Conservation (phyloP, 2,797 vertebrate species). For the Dendrocincla fuliginosa region DNA sequence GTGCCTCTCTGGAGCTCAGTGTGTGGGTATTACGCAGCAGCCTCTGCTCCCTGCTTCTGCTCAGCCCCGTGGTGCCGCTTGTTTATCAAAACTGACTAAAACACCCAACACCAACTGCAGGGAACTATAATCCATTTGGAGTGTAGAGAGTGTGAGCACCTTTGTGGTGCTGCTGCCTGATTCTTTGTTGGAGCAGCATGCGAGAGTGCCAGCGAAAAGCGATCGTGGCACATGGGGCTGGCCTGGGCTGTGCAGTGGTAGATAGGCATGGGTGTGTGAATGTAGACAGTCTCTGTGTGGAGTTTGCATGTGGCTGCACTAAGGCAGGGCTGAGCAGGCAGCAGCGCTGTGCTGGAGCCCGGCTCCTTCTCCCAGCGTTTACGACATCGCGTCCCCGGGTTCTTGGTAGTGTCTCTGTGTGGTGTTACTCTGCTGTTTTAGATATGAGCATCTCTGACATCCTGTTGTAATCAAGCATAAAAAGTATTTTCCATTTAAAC, state of each 20-base stretch:
- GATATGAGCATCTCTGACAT: background rate
- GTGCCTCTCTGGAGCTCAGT: background rate
- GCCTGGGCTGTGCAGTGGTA: background rate
- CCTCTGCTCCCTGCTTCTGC: background rate
- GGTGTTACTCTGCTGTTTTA: background rate
- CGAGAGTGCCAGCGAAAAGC: accelerated
- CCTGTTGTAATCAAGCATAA: background rate
- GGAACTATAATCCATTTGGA: background rate
- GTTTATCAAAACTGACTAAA: background rate
- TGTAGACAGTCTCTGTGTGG: background rate
- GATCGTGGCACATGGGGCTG: accelerated
- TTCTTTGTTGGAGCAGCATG: no score
- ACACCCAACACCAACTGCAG: accelerated
- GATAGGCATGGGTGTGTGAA: background rate
- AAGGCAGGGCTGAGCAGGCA: background rate
- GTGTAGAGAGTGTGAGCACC: accelerated
- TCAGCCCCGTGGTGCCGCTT: background rate
- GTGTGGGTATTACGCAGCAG: accelerated
- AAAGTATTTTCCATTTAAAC: background rate
- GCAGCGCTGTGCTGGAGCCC: background rate
- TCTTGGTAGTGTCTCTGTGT: background rate
- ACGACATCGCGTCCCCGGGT: accelerated
- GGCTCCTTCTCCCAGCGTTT: accelerated
- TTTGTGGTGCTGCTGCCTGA: background rate
- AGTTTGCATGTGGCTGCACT: background rate